A percentile compares a stretch with the other conserved stretches of the same genome.
phyloP scores from a whole-genome alignment of 2,888 invertebrate genomes.

The Liopterus haemorrhoidalis region DNA sequence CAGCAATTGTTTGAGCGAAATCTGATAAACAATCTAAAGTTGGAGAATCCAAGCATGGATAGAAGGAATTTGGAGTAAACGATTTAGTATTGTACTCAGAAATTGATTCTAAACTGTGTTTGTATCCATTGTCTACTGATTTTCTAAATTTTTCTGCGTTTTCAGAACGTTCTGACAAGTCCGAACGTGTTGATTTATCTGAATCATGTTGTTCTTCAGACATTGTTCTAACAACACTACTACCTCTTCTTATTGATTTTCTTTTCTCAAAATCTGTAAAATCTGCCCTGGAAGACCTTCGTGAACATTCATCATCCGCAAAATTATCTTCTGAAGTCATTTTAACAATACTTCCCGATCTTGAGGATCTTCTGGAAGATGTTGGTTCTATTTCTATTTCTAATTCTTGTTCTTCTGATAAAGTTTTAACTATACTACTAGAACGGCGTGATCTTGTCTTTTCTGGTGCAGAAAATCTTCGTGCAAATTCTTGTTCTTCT shows the following conservation, averaged over 20 bases:
- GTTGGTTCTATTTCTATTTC: conserved; percentile 1
- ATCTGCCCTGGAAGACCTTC: conserved; percentile 15
- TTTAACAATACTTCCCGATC: conserved; percentile 16
- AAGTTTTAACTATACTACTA: conserved; percentile 16
- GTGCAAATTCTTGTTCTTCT: conserved; percentile 8
- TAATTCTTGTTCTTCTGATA: conserved; percentile 10
- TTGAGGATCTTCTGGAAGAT: conserved; percentile 10
- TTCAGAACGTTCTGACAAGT: conserved; percentile 15
- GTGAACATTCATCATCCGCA: conserved; percentile 12
- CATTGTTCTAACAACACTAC: conserved; percentile 16
- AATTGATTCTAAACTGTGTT: conserved; percentile 44
- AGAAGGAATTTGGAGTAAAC: conserved; percentile 38
- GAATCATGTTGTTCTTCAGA: conserved; percentile 15
- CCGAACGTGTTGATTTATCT: neutral
- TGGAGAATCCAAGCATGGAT: conserved; percentile 38
- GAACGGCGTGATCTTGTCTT: too few species aligned
- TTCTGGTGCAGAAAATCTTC: too few species aligned
- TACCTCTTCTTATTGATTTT: conserved; percentile 15
- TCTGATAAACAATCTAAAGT: conserved; percentile 40
- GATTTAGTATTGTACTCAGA: conserved; percentile 43
- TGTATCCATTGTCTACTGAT: conserved; percentile 37
- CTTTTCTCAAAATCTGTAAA: too few species aligned
- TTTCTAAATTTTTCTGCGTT: conserved; percentile 25
- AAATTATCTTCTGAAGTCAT: conserved; percentile 13
- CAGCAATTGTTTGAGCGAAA: conserved; percentile 38